These are phyloP conservation scores for Echiichthys vipera DNA, from an alignment of 2,797 vertebrate genomes.

Conservation along the genomic window DNA sequence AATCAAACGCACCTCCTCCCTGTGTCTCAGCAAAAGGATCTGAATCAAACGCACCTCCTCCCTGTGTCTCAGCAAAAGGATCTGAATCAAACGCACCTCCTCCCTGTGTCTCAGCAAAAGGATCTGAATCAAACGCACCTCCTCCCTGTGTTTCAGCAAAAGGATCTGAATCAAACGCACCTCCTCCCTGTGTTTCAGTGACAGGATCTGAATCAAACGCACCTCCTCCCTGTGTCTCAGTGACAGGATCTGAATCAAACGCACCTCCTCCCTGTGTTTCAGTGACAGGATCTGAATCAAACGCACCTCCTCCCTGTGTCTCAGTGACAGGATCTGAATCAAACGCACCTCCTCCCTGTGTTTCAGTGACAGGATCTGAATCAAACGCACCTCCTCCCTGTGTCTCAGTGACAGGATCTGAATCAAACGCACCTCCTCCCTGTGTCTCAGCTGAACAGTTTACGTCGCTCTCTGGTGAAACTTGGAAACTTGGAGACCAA, in stretches of 20 bases:
- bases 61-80: background rate
- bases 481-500: conserved; percentile 14
- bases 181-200: background rate
- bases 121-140: background rate
- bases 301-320: background rate
- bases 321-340: accelerated
- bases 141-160: background rate
- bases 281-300: accelerated
- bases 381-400: conserved; percentile 6
- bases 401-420: background rate
- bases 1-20: background rate
- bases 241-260: background rate
- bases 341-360: conserved; percentile 7
- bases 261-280: background rate
- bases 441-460: conserved; percentile 18
- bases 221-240: background rate
- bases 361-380: background rate
- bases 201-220: background rate
- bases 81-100: conserved; percentile 14
- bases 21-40: background rate
- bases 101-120: background rate
- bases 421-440: conserved; percentile 12
- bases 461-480: background rate
- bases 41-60: conserved; percentile 12
- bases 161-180: background rate